Percentiles rank a stretch among this genome's conserved stretches.
Conservation (phyloP, 2,113 vertebrate genomes). For the Amia ocellicauda region DNA sequence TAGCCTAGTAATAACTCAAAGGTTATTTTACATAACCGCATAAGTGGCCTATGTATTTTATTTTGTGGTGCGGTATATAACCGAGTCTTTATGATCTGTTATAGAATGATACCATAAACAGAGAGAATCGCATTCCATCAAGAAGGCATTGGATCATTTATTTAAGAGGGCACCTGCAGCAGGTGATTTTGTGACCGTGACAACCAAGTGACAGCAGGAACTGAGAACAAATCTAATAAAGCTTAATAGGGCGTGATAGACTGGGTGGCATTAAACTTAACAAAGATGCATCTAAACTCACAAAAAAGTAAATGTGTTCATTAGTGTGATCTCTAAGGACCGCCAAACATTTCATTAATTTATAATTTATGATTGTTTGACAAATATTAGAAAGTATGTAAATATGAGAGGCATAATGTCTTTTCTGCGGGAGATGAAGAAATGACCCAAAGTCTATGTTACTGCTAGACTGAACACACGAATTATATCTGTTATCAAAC, state of each 20-base stretch:
- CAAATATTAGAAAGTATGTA: slow-evolving; percentile 99
- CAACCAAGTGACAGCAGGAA: slow-evolving; percentile 85
- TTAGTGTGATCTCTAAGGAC: slow-evolving; percentile 94
- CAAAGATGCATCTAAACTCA: slow-evolving; percentile 82
- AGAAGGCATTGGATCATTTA: slow-evolving; percentile 40
- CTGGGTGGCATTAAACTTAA: slow-evolving; percentile 88
- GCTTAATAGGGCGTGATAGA: slow-evolving; percentile 90
- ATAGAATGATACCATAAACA: background rate
- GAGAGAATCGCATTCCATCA: background rate
- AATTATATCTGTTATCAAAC: slow-evolving; percentile 90
- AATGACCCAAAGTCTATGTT: slow-evolving; percentile 97
- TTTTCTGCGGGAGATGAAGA: slow-evolving; percentile 98
- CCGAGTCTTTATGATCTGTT: too few relatives aligned
- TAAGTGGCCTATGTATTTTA: too few relatives aligned
- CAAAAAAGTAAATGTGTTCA: slow-evolving; percentile 92
- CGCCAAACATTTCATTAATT: slow-evolving; percentile 99
- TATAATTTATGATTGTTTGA: slow-evolving; percentile 99
- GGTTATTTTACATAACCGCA: too few relatives aligned
- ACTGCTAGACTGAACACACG: slow-evolving; percentile 93
- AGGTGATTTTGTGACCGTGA: slow-evolving; percentile 83
- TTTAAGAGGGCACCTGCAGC: slow-evolving; percentile 77
- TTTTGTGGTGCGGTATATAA: too few relatives aligned
- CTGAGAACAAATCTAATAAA: slow-evolving; percentile 88
- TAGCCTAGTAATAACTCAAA: too few relatives aligned
- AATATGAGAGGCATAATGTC: slow-evolving; percentile 96